Conservation (phyloP, 2,113 vertebrate species). For the Nannobrachium achirus region DNA sequence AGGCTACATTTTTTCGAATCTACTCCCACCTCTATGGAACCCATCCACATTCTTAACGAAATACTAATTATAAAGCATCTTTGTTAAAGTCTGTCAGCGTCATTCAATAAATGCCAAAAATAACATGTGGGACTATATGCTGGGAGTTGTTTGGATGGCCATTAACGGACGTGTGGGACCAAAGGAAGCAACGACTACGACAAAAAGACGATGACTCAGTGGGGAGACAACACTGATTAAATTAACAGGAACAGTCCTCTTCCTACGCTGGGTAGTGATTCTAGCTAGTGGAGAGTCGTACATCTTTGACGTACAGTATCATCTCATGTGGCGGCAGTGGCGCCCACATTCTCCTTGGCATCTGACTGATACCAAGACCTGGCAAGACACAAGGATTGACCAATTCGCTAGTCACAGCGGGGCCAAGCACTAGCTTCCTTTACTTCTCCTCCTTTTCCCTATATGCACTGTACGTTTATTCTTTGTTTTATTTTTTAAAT, state of each 20-base stretch:
- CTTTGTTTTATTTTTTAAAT: too few species aligned
- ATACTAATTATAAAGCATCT: too few species aligned
- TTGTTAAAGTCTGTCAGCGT: background rate
- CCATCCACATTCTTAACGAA: too few species aligned
- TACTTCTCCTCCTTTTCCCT: conserved; percentile 15
- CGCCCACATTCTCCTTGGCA: conserved; percentile 25
- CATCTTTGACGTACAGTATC: conserved; percentile 39
- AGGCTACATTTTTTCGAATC: too few species aligned
- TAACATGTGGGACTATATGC: conserved; percentile 56
- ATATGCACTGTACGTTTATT: background rate
- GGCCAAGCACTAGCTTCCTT: conserved; percentile 27
- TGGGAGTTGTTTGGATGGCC: conserved; percentile 58
- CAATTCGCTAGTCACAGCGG: conserved; percentile 4
- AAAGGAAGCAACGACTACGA: too few species aligned
- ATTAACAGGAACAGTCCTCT: conserved; percentile 51
- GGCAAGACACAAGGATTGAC: conserved; percentile 16
- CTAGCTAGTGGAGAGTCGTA: conserved; percentile 21
- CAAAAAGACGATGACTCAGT: conserved; percentile 49
- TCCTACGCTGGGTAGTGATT: conserved; percentile 50
- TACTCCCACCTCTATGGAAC: too few species aligned
- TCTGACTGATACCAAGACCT: conserved; percentile 46
- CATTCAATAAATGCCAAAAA: conserved; percentile 41
- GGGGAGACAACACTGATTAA: conserved; percentile 61
- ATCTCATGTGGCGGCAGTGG: too few species aligned
- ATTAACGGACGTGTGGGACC: conserved; percentile 57